Base-by-base conservation (phyloP, 2,888 invertebrate species). In the Orchesella flavescens region DNA sequence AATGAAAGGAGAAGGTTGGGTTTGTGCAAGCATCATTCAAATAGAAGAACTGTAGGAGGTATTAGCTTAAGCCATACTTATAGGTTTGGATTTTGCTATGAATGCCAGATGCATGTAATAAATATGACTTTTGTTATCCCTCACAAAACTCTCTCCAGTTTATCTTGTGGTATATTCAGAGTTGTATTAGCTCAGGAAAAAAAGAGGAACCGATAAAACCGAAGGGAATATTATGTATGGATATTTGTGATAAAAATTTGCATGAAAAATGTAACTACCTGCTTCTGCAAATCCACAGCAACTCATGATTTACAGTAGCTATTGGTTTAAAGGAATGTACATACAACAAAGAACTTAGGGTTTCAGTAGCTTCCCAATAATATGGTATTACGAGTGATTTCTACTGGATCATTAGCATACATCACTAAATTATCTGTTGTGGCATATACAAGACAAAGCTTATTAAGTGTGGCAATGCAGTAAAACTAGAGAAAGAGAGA, bases 91-190 rank as follows among this genome's bases (percentile, higher is more conserved):
- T 72, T 74, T 77, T 72, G 63, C 76, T 44, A 72, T 68, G 78
- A 71, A 57, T 83, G 83, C 59, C 77, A 77, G 72, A 83, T 73
- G 83, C 77, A 55, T 59, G 55, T 77, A 59, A 83, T 65, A 83
- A 83, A 83, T 71, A 76, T 77, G 83, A 76, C 76, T 82, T 81
- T 61, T 81, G 75, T 75, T 75, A 81, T 75, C 75, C 81, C 75
- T 68, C 19, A 69, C 7, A 7, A 34, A 34, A 34, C 34, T 34
- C 34, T 34, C 34, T 34, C 7, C 34, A 34, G 34, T 34, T 34
- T 34, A 34, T 34, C 34, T 34, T 4, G 34, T 34, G 34, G 34
- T 34, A 34, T 34, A n/a, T n/a, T n/a, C n/a, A n/a, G n/a, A n/a
- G 34, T 2, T 34, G 7, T 34, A 7, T 2, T n/a, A 9, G 53